Percentiles rank a stretch among this genome's conserved stretches.
These are phyloP conservation scores for Antitype chi DNA, from an alignment of 2,888 invertebrate genomes.

Conservation along the genomic window DNA sequence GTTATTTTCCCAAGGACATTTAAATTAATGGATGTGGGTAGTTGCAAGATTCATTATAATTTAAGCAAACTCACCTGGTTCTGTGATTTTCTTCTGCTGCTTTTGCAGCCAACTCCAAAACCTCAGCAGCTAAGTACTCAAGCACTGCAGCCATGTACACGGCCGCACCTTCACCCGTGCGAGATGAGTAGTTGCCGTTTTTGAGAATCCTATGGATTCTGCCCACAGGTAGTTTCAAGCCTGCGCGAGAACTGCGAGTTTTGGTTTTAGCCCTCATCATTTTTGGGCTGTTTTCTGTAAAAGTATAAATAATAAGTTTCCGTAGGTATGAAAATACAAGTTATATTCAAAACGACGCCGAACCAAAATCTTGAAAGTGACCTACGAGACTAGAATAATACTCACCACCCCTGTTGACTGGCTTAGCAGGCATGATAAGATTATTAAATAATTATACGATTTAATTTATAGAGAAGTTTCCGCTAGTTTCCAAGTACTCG, in stretches of 20 bases:
- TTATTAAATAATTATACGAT: slow-evolving; percentile 2
- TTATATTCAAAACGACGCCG: slow-evolving; percentile 1
- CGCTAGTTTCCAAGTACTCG: not conserved
- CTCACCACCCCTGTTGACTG: slow-evolving; percentile 38
- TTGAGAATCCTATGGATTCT: slow-evolving; percentile 91
- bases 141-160: slow-evolving; percentile 91
- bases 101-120: slow-evolving; percentile 92
- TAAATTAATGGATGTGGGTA: slow-evolving; percentile 16
- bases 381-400: not conserved
- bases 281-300: slow-evolving; percentile 46
- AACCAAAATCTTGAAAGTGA: slow-evolving; percentile 3
- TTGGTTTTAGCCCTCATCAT: slow-evolving; percentile 81
- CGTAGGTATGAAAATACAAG: too few species aligned
- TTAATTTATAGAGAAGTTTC: not conserved
- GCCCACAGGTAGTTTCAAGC: slow-evolving; percentile 91
- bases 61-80: slow-evolving; percentile 80
- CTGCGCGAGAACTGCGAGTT: slow-evolving; percentile 90
- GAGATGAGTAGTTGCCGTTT: slow-evolving; percentile 92
- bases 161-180: slow-evolving; percentile 90
- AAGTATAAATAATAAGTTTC: not conserved
- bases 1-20: not conserved
- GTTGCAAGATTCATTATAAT: not conserved
- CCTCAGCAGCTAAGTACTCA: slow-evolving; percentile 93
- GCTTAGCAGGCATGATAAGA: slow-evolving; percentile 37
- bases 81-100: slow-evolving; percentile 93